phyloP scores from a whole-genome alignment of 2,888 invertebrate species.

The Adelognathus sp. region DNA sequence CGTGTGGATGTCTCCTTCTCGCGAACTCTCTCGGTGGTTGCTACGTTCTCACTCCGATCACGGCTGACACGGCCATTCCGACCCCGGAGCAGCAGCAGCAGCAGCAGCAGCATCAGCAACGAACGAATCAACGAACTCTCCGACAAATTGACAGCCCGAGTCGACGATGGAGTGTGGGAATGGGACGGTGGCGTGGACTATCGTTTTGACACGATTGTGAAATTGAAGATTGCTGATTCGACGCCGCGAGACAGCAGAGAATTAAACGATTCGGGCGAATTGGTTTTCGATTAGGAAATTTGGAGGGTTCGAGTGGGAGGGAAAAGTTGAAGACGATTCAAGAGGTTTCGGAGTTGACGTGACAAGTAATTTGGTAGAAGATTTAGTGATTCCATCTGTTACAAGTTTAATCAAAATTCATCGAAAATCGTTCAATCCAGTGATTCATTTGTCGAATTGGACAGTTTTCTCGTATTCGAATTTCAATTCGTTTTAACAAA shows the following conservation, averaged over 20 bases:
- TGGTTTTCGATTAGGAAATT: background rate
- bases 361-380: no score
- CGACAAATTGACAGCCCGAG: slow-evolving; percentile 74
- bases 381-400: no score
- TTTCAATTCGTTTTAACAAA: no score
- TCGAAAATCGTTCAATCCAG: no score
- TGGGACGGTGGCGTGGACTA: slow-evolving; percentile 41
- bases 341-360: no score
- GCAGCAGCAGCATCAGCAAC: slow-evolving; percentile 51
- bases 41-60: slow-evolving; percentile 27
- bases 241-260: slow-evolving; percentile 3
- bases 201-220: slow-evolving; percentile 55
- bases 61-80: slow-evolving; percentile 52
- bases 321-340: background rate
- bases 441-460: no score
- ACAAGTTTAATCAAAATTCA: no score
- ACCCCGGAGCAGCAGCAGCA: slow-evolving; percentile 53
- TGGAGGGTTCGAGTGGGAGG: background rate
- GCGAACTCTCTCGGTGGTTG: slow-evolving; percentile 45
- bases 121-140: slow-evolving; percentile 64
- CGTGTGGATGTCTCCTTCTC: slow-evolving; percentile 63
- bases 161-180: slow-evolving; percentile 24
- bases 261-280: slow-evolving; percentile 1
- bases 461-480: no score
- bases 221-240: slow-evolving; percentile 24